Conservation (phyloP, 2,113 vertebrate species). For the Epinephelus lanceolatus region DNA sequence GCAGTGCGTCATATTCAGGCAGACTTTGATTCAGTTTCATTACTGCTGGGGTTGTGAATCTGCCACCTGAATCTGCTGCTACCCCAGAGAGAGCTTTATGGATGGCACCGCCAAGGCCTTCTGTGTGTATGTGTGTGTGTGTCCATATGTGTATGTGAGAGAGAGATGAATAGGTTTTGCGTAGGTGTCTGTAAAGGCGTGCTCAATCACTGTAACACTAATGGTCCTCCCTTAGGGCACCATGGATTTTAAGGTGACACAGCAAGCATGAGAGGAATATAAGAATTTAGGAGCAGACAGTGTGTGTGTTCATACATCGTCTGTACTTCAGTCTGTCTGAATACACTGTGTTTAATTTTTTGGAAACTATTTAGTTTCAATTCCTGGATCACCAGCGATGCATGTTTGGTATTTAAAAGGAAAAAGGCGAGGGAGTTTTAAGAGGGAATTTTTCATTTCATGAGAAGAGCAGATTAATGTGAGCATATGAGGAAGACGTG, state of each 20-base stretch:
- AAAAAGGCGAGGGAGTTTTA: conserved; percentile 13
- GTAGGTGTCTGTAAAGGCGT: conserved; percentile 58
- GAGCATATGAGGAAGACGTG: conserved; percentile 27
- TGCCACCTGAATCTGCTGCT: conserved; percentile 59
- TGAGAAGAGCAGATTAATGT: conserved; percentile 29
- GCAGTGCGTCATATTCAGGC: conserved; percentile 49
- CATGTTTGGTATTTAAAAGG: conserved; percentile 10
- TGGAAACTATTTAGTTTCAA: conserved; percentile 20
- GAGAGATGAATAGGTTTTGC: conserved; percentile 51
- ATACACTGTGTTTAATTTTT: background rate
- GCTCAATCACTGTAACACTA: conserved; percentile 68
- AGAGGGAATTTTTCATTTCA: conserved; percentile 5
- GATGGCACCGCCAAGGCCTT: conserved; percentile 56
- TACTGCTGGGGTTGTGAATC: conserved; percentile 72
- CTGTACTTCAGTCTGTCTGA: background rate
- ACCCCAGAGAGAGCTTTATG: conserved; percentile 59
- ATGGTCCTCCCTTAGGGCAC: conserved; percentile 59
- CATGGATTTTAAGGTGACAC: conserved; percentile 66
- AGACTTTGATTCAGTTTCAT: conserved; percentile 71
- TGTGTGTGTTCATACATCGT: background rate
- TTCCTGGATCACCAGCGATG: background rate
- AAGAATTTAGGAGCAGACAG: conserved; percentile 11
- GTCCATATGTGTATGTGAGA: conserved; percentile 1
- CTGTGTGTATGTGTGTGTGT: conserved; percentile 7
- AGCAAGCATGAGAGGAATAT: conserved; percentile 27